These are phyloP conservation scores for Stenodema calcarata DNA, from an alignment of 2,888 invertebrate genomes.

Conservation along the genomic window DNA sequence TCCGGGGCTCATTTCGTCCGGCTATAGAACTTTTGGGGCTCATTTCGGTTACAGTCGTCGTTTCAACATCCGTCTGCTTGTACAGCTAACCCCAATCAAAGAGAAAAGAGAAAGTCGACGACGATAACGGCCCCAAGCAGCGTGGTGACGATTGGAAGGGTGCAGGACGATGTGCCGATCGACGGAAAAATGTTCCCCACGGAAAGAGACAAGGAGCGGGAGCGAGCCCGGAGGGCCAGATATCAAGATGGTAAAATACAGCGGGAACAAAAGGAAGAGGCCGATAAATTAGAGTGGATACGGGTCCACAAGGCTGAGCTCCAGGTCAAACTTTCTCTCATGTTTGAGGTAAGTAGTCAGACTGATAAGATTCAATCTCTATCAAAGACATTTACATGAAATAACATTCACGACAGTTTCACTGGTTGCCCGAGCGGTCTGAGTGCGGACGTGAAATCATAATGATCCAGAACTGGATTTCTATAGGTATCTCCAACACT, in stretches of 20 bases:
- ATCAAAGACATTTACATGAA: too few relatives aligned
- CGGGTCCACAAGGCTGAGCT: background rate
- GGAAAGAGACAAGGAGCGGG: background rate
- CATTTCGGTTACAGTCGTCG: too few relatives aligned
- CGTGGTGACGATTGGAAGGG: background rate
- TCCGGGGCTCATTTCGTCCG: too few relatives aligned
- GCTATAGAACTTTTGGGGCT: too few relatives aligned
- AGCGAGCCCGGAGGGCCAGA: background rate
- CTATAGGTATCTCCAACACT: too few relatives aligned
- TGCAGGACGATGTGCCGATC: background rate
- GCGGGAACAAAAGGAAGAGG: background rate
- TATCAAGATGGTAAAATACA: background rate
- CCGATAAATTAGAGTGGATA: background rate
- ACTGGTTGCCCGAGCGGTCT: too few relatives aligned
- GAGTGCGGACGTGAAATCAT: too few relatives aligned
- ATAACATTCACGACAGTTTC: too few relatives aligned
- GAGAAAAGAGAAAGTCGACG: background rate
- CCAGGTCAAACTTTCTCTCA: background rate
- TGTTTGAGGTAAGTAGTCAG: slow-evolving; percentile 6
- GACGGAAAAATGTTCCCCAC: background rate
- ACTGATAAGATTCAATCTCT: too few relatives aligned
- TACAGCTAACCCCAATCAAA: background rate
- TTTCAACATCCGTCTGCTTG: background rate
- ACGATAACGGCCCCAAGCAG: background rate
- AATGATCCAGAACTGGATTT: too few relatives aligned